Percentiles rank a stretch among this genome's conserved stretches.
Conservation (phyloP, 2,113 vertebrate species). For the Felis catus region F.catus_Fca126_mat1.0 CM031414.1:102937001-102937500, state of each 20-base stretch:
- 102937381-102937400: neutral
- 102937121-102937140: constrained; percentile 31
- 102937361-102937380: neutral
- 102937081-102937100: neutral
- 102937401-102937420: neutral
- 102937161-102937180: neutral
- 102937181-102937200: neutral
- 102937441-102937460: neutral
- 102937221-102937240: neutral
- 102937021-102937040: neutral
- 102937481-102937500: neutral
- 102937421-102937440: neutral
- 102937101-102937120: constrained; percentile 3
- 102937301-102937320: neutral
- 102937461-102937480: neutral
- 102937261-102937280: neutral
- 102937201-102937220: neutral
- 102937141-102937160: constrained; percentile 33
- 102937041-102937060: neutral
- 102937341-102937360: neutral
- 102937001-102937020: constrained; percentile 10
- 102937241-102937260: neutral
- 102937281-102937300: neutral
- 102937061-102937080: constrained; percentile 28
- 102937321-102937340: neutral